Base-by-base conservation (phyloP, 2,888 invertebrate species). In the Chaetoderma sp. region DNA sequence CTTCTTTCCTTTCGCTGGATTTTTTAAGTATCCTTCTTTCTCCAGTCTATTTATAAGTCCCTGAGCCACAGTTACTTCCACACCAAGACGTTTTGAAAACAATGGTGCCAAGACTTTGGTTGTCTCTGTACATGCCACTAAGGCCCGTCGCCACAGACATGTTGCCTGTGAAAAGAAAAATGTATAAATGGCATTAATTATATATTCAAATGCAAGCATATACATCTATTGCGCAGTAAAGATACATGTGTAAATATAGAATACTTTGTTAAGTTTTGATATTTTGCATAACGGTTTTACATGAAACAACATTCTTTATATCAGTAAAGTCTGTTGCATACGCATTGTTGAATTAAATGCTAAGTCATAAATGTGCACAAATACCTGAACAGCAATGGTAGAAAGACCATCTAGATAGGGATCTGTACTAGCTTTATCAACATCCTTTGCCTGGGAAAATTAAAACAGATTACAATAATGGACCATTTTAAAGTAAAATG, bases 91-190 rank as follows among this genome's bases (percentile, higher is more conserved):
- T 32, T 73, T 73, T n/a, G 81, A 76, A 44, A 83, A 64, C n/a
- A 73, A 74, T 32, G 76, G 78, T 28, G 78, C 77, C 21, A 79
- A 54, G 3, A 82, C 62, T 32, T 77, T 70, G 58, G 63, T 77
- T 55, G 76, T 68, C 50, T 83, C 83, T 8, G 75, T 61, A 63
- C 80, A 78, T 4, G 80, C 79, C 32, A 73, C 28, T 55, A 84
- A 69, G 18, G 82, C 73, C 50, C 83, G 71, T 60, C 84, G 74
- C 83, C 83, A 84, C 45, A 83, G 66, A 68, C 83, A 84, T 16
- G 79, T 80, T 16, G 79, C 82, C 84, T 84, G 54, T 27, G 72
- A 68, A 8, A 33, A 13, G 28, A 18, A 67, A 32, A 50, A 28
- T 42, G 33, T 49, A 21, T 50, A 47, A 33, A 4, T 21, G 2